Evolutionary conservation across 2,888 invertebrate species (phyloP), one percentile per base, ranked within the genome.

Genomic region (Nomada goodeniana): DNA sequence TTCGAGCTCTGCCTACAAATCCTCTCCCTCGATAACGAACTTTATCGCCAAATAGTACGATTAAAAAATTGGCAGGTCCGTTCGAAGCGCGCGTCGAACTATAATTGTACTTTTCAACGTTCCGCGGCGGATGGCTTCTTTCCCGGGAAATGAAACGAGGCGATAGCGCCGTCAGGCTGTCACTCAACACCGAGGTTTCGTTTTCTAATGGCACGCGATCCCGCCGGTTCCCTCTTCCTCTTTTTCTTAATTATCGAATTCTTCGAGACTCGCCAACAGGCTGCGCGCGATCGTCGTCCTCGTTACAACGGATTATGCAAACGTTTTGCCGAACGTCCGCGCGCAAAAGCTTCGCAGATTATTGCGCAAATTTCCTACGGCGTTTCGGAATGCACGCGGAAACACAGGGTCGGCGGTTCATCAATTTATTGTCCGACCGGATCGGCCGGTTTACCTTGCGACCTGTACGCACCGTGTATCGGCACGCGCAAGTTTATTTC

Each of bases 401-500:
- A 78, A 61, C 61, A 67, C 61, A 55, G 75, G 67, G n/a, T 75
- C 78, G 75, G 63, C 23, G 75, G 63, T 1, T 78, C 47, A 18
- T 75, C 55, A 52, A 75, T 78, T 78, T 74, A 1, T 75, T 78
- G 61, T 75, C 75, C 67, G 78, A 61, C 75, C 11, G 67, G 75
- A 68, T 75, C 52, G 68, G 78, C 78, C 61, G 78, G 78, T 78
- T 78, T 75, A 61, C 78, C 78, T 78, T 78, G 77, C 75, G 68
- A 53, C 53, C 50, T 55, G 53, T 52, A 7, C 57, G 7, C 57
- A 29, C 36, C 42, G 23, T 68, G 15, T 3, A 36, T 20, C 20
- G 36, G 23, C 50, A 52, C 18, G 18, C 23, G 52, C 52, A 29
- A 47, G 59, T 59, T 59, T 59, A 44, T 59, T 47, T 18, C n/a